Evolutionary conservation across 2,888 invertebrate genomes (phyloP), one percentile per base, ranked within the genome.

Genomic region (Caenorhabditis panamensis): DNA sequence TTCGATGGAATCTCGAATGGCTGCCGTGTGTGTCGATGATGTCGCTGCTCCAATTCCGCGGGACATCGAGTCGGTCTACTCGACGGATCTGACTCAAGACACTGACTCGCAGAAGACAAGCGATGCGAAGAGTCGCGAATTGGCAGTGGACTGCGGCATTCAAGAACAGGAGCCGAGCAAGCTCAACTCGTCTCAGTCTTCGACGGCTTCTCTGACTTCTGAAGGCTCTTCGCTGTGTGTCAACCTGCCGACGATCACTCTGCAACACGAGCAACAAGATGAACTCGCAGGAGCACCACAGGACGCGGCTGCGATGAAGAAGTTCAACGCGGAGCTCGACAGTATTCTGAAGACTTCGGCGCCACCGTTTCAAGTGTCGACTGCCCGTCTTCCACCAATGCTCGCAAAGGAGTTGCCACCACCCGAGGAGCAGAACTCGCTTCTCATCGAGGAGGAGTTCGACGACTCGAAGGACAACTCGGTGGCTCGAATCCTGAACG

Each of bases 351-450:
- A 62, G 20, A 63, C 20, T 1, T 73, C 79, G 11, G 62, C 79
- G 24, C 79, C 72, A 6, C 72, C 79, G 59, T 79, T 79, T 47
- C 67, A 79, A 68, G 73, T 79, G 18, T 79, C 79, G 22, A 63
- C 73, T 2, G 63, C 73, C 13, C 79, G 73, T 59, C 64, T 79
- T n/a, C 73, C 73, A 58, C 71, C 73, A 56, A 73, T 79, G 67
- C 62, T 62, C n/a, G 51, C 36, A 4, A 73, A 51, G 24, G 72
- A 73, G 37, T 20, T 73, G 22, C 78, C 71, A 47, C 59, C 71
- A 18, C 66, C 51, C 1, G 49, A 49, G 16, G 41, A 37, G 13
- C 64, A 75, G 22, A 64, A 75, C 3, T 66, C 66, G 44, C 51
- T 75, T 53, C 51, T 67, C 53, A 75, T 41, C 47, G 31, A 47